phyloP scores from a whole-genome alignment of 2,113 vertebrate genomes.

The Pseudois nayaur region DNA sequence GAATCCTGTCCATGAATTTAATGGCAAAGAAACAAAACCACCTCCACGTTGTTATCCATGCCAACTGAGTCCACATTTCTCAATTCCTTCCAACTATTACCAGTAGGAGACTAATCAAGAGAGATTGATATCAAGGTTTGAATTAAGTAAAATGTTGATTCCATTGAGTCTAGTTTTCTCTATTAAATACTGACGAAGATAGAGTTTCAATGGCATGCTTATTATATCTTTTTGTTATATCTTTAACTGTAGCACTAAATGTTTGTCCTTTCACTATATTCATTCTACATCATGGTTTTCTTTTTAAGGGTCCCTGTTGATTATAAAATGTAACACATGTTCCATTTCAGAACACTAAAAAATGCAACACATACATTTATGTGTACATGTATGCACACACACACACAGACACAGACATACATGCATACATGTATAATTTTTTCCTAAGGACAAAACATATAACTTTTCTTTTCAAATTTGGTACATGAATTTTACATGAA shows the following conservation, averaged over 20 bases:
- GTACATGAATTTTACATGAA: not conserved
- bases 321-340: not conserved
- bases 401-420: not conserved
- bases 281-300: not conserved
- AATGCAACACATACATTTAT: not conserved
- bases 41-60: not conserved
- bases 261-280: not conserved
- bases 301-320: not conserved
- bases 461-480: not conserved
- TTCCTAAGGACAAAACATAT: not conserved
- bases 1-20: conserved; percentile 31
- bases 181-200: not conserved
- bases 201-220: not conserved
- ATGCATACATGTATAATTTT: not conserved
- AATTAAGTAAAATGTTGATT: conserved; percentile 14
- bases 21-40: conserved; percentile 10
- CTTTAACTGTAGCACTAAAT: not conserved
- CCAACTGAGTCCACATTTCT: conserved; percentile 20
- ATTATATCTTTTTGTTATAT: not conserved
- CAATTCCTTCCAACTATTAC: conserved; percentile 11
- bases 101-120: not conserved
- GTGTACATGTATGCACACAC: accelerated
- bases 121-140: not conserved
- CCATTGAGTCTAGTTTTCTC: not conserved
- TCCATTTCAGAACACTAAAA: not conserved